Conservation (phyloP, 1,140 invertebrate species). For the Adelges cooleyi region DNA sequence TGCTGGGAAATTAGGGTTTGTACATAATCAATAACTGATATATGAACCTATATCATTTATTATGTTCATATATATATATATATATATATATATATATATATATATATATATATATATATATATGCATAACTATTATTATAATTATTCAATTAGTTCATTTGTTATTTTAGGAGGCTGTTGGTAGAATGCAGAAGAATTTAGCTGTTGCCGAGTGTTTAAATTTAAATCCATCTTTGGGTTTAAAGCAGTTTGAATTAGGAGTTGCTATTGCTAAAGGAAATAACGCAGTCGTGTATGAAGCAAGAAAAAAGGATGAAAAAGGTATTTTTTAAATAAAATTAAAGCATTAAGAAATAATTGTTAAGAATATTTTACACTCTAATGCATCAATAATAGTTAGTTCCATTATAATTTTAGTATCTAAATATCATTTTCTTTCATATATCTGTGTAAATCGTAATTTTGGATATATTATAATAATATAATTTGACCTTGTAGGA, state of each 20-base stretch:
- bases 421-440: no score
- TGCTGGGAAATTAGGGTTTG: conserved; percentile 64
- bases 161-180: conserved; percentile 46
- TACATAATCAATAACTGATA: neutral
- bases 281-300: conserved; percentile 69
- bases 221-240: conserved; percentile 36
- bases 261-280: conserved; percentile 66
- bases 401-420: no score
- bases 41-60: no score
- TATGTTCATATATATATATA: no score
- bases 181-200: conserved; percentile 47
- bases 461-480: no score
- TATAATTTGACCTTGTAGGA: no score
- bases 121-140: neutral
- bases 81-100: no score
- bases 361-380: no score
- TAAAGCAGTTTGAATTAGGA: conserved; percentile 56
- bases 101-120: neutral
- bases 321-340: no score
- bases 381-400: no score
- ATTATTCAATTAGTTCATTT: neutral
- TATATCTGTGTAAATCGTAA: no score
- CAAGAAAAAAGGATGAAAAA: conserved; percentile 35
- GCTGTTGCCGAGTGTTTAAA: conserved; percentile 43
- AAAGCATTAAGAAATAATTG: no score